Evolutionary conservation across 2,113 vertebrate species (phyloP), one percentile per base, ranked within the genome.

Genomic region (Xiphophorus hellerii): DNA sequence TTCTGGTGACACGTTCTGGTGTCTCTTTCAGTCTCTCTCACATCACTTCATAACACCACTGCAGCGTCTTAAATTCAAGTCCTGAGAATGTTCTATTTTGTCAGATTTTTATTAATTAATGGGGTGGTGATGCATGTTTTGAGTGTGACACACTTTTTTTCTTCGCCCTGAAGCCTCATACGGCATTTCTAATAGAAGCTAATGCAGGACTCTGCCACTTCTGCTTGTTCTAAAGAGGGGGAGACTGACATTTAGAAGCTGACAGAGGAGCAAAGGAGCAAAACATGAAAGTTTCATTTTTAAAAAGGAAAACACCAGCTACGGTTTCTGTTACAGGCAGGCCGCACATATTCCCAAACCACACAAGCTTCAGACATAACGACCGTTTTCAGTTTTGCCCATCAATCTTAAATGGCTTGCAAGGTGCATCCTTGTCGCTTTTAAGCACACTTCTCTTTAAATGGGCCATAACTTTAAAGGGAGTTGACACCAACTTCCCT

Each of bases 71-170:
- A 82, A 80, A 62, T 63, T 71, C 89, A 84, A 80, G 62, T 63
- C 74, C 89, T 92, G 83, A 93, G 90, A 92, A 93, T 92, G 90
- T 87, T 92, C 89, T 91, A 91, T 92, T 92, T 93, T 92, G 85
- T 90, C 64, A 82, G 87, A 89, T 87, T 91, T 90, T 80, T 69
- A 69, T 48, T 17, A 83, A 86, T 74, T 85, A 89, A 91, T 88
- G 78, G 86, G 82, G 85, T 85, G 88, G 85, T 86, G 82, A 64
- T 79, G 76, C 30, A 15, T 76, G 58, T 79, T 87, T 72, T 79
- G 82, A 82, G 74, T 73, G 73, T 68, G 80, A 86, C 87, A 84
- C 82, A 81, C 76, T 79, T 71, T 77, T 82, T 90, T 86, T 77
- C 80, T 85, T 70, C 74, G 20, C 66, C 89, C 70, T 71, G 54